Conservation (phyloP, 1,140 invertebrate genomes). For the Megathymus violae region DNA sequence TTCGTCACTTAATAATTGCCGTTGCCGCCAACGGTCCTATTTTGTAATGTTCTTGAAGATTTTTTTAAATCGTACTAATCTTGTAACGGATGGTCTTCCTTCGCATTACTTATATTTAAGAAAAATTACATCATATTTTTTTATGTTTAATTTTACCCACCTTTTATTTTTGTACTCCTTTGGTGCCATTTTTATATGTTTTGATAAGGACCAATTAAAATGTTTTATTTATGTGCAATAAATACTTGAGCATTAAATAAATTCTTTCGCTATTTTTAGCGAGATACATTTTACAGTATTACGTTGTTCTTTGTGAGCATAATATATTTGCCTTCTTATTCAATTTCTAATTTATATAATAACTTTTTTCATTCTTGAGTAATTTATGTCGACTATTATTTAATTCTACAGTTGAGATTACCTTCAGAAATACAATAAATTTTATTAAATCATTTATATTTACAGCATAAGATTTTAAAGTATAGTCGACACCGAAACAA, state of each 20-base stretch:
- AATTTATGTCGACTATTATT: conserved; percentile 5
- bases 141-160: conserved; percentile 56
- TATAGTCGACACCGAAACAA: neutral
- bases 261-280: conserved; percentile 23
- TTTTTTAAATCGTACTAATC: too few species aligned
- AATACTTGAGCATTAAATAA: conserved; percentile 19
- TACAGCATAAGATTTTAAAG: neutral
- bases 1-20: neutral
- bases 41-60: neutral
- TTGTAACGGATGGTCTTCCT: conserved; percentile 58
- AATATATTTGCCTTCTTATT: conserved; percentile 13
- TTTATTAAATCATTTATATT: neutral
- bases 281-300: conserved; percentile 39
- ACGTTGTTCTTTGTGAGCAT: conserved; percentile 18
- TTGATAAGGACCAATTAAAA: conserved; percentile 34
- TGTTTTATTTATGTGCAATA: conserved; percentile 39
- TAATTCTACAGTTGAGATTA: neutral
- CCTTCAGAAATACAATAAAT: neutral
- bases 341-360: conserved; percentile 12
- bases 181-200: conserved; percentile 51
- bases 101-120: conserved; percentile 49
- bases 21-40: too few species aligned
- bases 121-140: conserved; percentile 47
- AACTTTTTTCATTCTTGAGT: conserved; percentile 1
- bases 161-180: conserved; percentile 48